A percentile compares a stretch with the other conserved stretches of the same genome.
Evolutionary conservation across 1,140 invertebrate genomes (phyloP).

Genomic region (Trichogramma pretiosum): DNA sequence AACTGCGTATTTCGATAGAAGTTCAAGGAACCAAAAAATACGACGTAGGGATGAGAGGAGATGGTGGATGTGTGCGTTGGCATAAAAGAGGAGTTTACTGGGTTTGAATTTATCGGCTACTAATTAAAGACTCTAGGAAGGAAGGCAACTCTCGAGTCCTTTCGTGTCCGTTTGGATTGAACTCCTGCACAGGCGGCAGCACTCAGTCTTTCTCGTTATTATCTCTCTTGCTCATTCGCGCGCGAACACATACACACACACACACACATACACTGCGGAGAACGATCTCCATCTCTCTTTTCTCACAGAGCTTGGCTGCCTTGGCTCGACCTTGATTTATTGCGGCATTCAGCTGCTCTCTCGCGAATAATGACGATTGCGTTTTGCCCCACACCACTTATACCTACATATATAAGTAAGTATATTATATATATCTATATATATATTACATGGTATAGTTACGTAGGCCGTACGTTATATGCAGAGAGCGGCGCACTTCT

Average conservation of each 20-base stretch:
- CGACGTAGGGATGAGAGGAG: background rate
- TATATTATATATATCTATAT: too few species aligned
- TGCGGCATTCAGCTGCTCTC: constrained; percentile 6
- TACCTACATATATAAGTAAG: too few species aligned
- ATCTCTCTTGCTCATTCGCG: background rate
- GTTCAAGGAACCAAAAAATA: background rate
- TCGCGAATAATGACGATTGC: constrained; percentile 17
- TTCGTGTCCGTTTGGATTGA: background rate
- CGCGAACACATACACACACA: background rate
- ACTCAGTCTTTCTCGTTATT: constrained; percentile 8
- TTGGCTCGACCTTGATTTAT: constrained; percentile 10
- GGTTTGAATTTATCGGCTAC: constrained; percentile 33
- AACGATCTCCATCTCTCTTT: background rate
- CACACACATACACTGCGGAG: background rate
- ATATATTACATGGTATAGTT: too few species aligned
- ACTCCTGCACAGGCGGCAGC: background rate
- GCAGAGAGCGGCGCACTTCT: too few species aligned
- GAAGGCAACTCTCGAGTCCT: constrained; percentile 24
- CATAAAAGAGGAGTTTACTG: constrained; percentile 26
- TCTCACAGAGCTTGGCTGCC: background rate
- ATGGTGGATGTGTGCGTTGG: background rate
- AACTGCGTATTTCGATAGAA: too few species aligned
- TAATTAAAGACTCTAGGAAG: constrained; percentile 35
- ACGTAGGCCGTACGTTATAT: too few species aligned
- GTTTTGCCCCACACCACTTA: too few species aligned